Conservation (phyloP, 2,888 invertebrate genomes). For the Brassicogethes aeneus region DNA sequence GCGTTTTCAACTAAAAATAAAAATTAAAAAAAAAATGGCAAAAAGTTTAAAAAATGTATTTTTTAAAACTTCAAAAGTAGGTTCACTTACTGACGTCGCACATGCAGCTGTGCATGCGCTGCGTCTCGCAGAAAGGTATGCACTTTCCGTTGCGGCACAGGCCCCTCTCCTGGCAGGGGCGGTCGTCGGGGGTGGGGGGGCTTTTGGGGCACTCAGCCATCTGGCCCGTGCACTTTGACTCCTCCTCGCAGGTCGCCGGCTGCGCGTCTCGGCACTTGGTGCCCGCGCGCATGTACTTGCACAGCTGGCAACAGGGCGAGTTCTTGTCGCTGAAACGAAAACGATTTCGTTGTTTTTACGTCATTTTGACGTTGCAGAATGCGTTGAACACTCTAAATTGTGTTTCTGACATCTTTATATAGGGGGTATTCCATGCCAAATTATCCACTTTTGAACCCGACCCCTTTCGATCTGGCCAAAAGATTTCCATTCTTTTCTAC, state of each 20-base stretch:
- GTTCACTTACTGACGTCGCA: conserved; percentile 73
- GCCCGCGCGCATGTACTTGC: conserved; percentile 74
- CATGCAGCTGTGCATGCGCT: conserved; percentile 90
- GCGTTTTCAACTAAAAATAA: conserved; percentile 72
- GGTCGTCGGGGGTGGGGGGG: conserved; percentile 77
- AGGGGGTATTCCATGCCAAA: too few species aligned
- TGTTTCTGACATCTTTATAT: too few species aligned
- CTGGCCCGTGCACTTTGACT: conserved; percentile 78
- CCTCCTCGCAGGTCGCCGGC: conserved; percentile 86
- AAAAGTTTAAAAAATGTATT: not conserved
- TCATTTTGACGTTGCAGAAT: too few species aligned
- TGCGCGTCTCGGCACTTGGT: conserved; percentile 86
- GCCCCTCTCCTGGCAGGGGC: conserved; percentile 85
- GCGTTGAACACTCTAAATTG: too few species aligned
- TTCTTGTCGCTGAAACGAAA: conserved; percentile 74
- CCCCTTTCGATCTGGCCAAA: too few species aligned
- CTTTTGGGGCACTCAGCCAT: conserved; percentile 77
- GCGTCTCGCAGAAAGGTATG: conserved; percentile 90
- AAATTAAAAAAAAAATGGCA: conserved; percentile 8
- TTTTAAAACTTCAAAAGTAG: conserved; percentile 1
- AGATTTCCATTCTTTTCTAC: too few species aligned
- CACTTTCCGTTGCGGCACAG: conserved; percentile 87
- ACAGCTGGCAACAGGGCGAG: conserved; percentile 89
- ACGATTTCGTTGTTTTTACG: too few species aligned
- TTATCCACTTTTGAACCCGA: too few species aligned